Base-by-base conservation (phyloP, 2,113 vertebrate genomes). In the Alectura lathami region DNA sequence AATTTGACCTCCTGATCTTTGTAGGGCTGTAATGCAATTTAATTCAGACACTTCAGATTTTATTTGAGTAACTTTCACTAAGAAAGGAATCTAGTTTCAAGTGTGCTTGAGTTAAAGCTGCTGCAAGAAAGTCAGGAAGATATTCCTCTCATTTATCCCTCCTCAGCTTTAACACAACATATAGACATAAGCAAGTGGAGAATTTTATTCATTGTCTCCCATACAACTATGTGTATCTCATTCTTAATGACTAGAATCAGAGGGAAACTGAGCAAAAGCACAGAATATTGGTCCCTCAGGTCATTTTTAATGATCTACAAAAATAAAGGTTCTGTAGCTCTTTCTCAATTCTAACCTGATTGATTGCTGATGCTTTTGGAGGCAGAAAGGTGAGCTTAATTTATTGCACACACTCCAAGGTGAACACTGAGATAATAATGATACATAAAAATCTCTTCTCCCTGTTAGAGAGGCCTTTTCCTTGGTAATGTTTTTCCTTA, bases 1-100 rank as follows among this genome's bases (percentile, higher is more conserved):
- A 95, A 93, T 94, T 88, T 95, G 88, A 95, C 94, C 93, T 94
- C 73, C 69, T 92, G 91, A 90, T 70, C 92, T 84, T 82, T 91
- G 10, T 51, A 81, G 72, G n/a, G 43, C 48, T 91, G 53, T 72
- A 90, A 81, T 21, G 53, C 79, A 95, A 88, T 95, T 95, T 95
- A 93, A 83, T 94, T 91, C 73, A 94, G 56, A 84, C 83, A 90
- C 73, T 91, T 83, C 43, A 81, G 79, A 29, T 88, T 94, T 91
- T 27, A 77, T 93, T 36, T 90, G 68, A 90, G 64, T 64, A 86
- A 18, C 47, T 84, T 95, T 78, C 68, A 78, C 60, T 29, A 22
- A 56, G 67, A 91, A 93, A 88, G 48, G 30, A 94, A 78, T 94
- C 84, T 42, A 68, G 62, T 72, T 95, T 88, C 51, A 51, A 68